Evolutionary conservation across 2,888 invertebrate genomes (phyloP), one percentile per base, ranked within the genome.

Genomic region (Papilio protenor): DNA sequence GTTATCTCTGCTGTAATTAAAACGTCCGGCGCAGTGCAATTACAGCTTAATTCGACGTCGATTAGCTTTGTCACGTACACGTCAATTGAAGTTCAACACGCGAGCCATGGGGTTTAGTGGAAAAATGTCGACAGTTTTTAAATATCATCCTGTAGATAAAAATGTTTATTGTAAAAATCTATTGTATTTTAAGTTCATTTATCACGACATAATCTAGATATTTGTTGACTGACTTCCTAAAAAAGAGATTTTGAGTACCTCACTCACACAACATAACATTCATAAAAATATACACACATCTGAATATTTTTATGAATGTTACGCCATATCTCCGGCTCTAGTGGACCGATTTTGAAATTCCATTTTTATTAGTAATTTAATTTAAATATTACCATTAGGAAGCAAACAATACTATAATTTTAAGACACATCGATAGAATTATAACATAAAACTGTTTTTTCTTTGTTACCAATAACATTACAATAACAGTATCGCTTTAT

Each of bases 1-100:
- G 75, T 79, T 80, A 80, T 79, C 77, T 76, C 47, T 27, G 66
- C 59, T 66, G 79, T 80, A 74, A 77, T 77, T 79, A 79, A 77
- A 80, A 77, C 77, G 72, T 64, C 72, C 73, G 45, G 66, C 77
- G 59, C 69, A 77, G 69, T 74, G 70, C 73, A 77, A 77, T 77
- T 77, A 77, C 77, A 69, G 70, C 59, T 77, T 74, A 77, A 77
- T 77, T 74, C 73, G 73, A 69, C 73, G 73, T 70, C 73, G 74
- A 77, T 77, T 77, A 77, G 70, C 47, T 77, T 74, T 77, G 77
- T 77, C 77, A 77, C 69, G 74, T 74, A 49, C 77, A 69, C 69
- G 73, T 70, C 47, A 55, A 77, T 74, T 69, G 77, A n/a, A 14
- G 55, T 49, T 47, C 47, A 69, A 69, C 77, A 77, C 73, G 77